Conservation (phyloP, 2,113 vertebrate species). For the Mus spicilegus region DNA sequence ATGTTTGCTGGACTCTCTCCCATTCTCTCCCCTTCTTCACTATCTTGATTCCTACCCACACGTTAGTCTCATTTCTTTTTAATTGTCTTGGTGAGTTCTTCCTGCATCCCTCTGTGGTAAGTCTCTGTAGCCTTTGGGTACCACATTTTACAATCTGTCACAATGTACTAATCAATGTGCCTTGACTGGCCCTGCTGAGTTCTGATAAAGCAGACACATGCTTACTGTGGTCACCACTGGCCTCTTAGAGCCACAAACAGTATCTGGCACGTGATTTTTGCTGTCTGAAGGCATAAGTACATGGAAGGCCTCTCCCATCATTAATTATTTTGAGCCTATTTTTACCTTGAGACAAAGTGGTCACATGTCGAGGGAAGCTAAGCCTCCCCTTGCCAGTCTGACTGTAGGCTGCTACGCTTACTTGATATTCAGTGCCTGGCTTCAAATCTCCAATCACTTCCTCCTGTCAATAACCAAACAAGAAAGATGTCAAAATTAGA, state of each 20-base stretch:
- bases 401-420: conserved; percentile 92
- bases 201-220: background rate
- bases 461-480: conserved; percentile 87
- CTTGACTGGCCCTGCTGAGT: background rate
- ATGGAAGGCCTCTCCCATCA: background rate
- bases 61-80: background rate
- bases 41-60: background rate
- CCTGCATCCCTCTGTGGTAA: background rate
- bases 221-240: background rate
- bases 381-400: conserved; percentile 92
- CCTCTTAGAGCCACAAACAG: background rate
- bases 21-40: background rate
- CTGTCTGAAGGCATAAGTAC: background rate
- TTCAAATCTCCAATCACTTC: conserved; percentile 91
- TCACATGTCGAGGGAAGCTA: conserved; percentile 91
- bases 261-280: background rate
- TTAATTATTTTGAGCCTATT: background rate
- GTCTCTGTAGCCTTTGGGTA: background rate
- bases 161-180: background rate
- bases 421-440: conserved; percentile 90
- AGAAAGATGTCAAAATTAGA: conserved; percentile 52
- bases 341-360: conserved; percentile 93
- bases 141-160: background rate
- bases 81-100: background rate
- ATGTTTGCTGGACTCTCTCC: background rate